Evolutionary conservation across 2,888 invertebrate genomes (phyloP).

Genomic region (Drosophila hamatofila): DNA sequence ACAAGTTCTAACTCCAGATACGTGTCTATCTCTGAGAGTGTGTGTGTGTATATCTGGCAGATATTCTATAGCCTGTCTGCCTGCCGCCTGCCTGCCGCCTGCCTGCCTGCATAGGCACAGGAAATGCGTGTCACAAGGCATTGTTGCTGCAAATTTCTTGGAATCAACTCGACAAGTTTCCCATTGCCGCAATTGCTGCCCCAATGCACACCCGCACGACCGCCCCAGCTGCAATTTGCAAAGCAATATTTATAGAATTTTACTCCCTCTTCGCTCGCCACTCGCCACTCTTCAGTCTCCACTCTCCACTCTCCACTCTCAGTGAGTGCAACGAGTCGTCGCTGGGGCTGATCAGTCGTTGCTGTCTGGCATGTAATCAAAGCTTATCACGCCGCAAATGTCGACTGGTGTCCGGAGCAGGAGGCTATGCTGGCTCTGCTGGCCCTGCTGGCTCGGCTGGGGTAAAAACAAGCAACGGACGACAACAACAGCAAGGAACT

Average conservation of each 20-base stretch:
- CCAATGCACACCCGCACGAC: constrained; percentile 5
- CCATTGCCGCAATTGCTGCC: constrained; percentile 48
- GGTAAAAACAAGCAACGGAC: constrained; percentile 1
- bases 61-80: constrained; percentile 35
- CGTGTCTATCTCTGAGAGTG: constrained; percentile 1
- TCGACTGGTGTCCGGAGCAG: constrained; percentile 11
- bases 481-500: constrained; percentile 12
- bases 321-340: constrained; percentile 12
- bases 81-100: neutral
- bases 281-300: neutral
- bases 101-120: constrained; percentile 39
- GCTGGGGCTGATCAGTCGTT: constrained; percentile 45
- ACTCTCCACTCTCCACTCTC: neutral
- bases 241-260: constrained; percentile 62
- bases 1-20: constrained; percentile 40
- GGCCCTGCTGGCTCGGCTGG: neutral
- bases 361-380: constrained; percentile 61
- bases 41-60: constrained; percentile 44
- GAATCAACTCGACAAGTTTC: constrained; percentile 55
- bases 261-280: constrained; percentile 9
- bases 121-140: constrained; percentile 62
- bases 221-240: constrained; percentile 25
- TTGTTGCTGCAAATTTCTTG: constrained; percentile 51
- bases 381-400: constrained; percentile 58
- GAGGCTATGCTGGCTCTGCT: neutral